These are phyloP conservation scores for Verasper variegatus DNA, from an alignment of 2,113 vertebrate species.

Conservation along the genomic window DNA sequence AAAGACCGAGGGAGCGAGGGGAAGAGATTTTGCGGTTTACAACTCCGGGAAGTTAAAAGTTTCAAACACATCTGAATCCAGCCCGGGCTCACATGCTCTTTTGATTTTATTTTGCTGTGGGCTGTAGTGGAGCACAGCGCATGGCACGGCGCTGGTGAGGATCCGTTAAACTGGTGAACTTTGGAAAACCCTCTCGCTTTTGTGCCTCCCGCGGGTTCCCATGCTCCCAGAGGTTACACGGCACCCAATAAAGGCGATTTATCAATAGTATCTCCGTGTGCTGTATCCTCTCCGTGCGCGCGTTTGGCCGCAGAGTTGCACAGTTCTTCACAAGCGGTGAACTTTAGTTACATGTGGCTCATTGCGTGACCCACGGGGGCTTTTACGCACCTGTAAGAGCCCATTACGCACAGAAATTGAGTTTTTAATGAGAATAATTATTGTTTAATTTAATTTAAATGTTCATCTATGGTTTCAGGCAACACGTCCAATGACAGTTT, in stretches of 20 bases:
- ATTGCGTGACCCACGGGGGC: background rate
- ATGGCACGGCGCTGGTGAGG: background rate
- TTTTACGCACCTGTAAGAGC: slow-evolving; percentile 62
- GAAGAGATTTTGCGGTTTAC: slow-evolving; percentile 74
- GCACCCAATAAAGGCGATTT: slow-evolving; percentile 33
- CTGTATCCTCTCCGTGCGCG: background rate
- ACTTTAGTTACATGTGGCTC: background rate
- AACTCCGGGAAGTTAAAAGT: slow-evolving; percentile 78
- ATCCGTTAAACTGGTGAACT: slow-evolving; percentile 38
- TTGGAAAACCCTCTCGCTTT: slow-evolving; percentile 49
- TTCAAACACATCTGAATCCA: slow-evolving; percentile 78
- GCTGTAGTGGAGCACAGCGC: slow-evolving; percentile 21
- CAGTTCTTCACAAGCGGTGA: no score
- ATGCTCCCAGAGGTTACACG: slow-evolving; percentile 70
- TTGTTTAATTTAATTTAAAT: no score
- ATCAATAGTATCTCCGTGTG: slow-evolving; percentile 16
- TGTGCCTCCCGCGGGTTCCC: slow-evolving; percentile 46
- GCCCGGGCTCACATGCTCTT: slow-evolving; percentile 67
- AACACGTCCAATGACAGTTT: slow-evolving; percentile 11
- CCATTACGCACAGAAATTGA: background rate
- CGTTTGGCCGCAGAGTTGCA: no score
- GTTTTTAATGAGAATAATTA: background rate
- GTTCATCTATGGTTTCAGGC: no score
- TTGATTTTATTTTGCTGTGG: slow-evolving; percentile 54
- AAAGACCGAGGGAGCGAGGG: slow-evolving; percentile 29